These are phyloP conservation scores for Polypedilum pembai DNA, from an alignment of 1,140 invertebrate genomes.

Conservation along the genomic window DNA sequence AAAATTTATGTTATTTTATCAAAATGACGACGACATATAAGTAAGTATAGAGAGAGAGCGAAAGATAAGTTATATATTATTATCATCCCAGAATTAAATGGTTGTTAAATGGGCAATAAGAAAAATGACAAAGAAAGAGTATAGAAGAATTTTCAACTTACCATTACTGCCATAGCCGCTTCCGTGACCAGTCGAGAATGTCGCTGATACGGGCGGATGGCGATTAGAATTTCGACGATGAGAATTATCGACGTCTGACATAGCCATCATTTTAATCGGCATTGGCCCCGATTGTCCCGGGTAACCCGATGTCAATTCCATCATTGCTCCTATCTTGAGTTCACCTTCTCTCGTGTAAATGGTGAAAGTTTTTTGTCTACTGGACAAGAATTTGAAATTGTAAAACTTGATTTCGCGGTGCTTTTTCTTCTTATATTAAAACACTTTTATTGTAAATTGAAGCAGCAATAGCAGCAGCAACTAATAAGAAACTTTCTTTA, in stretches of 20 bases:
- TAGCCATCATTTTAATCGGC: neutral
- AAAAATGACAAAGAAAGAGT: too few species aligned
- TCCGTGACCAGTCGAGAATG: neutral
- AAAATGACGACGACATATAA: neutral
- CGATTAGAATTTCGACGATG: slow-evolving; percentile 17
- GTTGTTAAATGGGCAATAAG: too few species aligned
- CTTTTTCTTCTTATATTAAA: neutral
- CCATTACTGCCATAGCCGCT: neutral
- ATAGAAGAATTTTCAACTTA: slow-evolving; percentile 16
- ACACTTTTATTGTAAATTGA: too few species aligned
- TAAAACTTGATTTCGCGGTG: neutral
- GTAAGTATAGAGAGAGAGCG: too few species aligned
- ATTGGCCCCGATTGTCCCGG: slow-evolving; percentile 1
- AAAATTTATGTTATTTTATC: neutral
- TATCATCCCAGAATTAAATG: too few species aligned
- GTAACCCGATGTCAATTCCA: slow-evolving; percentile 20
- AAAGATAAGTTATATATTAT: neutral
- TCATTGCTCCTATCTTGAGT: slow-evolving; percentile 1
- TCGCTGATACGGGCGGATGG: neutral
- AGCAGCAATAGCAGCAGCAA: neutral
- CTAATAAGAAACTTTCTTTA: neutral
- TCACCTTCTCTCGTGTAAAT: neutral
- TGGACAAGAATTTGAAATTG: neutral
- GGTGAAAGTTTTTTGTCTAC: neutral
- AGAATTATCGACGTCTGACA: neutral